Percentiles rank a stretch among this genome's conserved stretches.
Conservation (phyloP, 2,113 vertebrate genomes). For the Eira barbara region DNA sequence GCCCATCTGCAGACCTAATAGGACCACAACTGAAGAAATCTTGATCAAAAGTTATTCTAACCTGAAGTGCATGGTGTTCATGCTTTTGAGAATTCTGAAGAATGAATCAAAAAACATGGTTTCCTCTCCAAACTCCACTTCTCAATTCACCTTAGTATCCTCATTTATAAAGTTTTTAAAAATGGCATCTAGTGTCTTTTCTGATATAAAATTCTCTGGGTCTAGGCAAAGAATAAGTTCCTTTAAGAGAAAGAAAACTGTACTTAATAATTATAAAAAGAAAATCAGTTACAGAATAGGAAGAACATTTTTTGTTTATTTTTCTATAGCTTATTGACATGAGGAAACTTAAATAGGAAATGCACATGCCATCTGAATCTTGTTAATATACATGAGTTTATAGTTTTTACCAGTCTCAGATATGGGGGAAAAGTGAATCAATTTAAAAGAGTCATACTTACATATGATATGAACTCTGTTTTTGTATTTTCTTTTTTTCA, state of each 20-base stretch:
- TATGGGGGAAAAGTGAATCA: not conserved
- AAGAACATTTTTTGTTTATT: not conserved
- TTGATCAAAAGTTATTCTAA: not conserved
- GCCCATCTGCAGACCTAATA: not conserved
- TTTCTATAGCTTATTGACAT: not conserved
- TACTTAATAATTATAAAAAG: not conserved
- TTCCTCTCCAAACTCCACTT: not conserved
- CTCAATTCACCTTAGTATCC: not conserved
- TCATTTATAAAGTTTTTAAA: not conserved
- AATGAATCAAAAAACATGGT: not conserved
- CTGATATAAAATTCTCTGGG: not conserved
- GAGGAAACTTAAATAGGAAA: not conserved
- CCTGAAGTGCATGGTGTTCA: not conserved
- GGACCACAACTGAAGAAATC: not conserved
- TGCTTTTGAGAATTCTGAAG: not conserved
- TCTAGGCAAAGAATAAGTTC: not conserved
- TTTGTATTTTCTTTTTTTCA: not conserved
- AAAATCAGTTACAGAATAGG: not conserved
- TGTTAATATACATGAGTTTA: not conserved
- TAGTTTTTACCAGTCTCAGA: not conserved
- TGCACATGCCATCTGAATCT: not conserved
- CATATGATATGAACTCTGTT: not conserved
- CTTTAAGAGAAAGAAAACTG: not conserved
- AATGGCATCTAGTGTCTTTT: not conserved
- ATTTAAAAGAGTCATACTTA: not conserved